Percentiles rank a stretch among this genome's conserved stretches.
Conservation (phyloP, 92 coral and sea anemone species). For the Galaxea fascicularis region DNA sequence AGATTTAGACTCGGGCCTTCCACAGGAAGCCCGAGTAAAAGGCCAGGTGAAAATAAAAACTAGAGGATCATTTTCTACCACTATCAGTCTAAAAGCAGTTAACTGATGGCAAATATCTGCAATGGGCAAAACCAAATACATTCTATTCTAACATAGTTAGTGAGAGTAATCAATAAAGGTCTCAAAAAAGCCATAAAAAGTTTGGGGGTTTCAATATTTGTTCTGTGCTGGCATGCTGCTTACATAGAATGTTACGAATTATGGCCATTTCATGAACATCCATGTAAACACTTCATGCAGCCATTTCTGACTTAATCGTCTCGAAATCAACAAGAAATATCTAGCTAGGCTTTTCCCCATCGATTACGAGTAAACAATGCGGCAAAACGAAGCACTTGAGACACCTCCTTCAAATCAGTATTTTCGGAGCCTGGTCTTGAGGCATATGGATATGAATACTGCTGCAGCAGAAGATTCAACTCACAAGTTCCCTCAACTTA, state of each 20-base stretch:
- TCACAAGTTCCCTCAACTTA: conserved; percentile 18
- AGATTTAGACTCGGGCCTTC: too few relatives aligned
- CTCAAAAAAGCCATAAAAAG: conserved; percentile 1
- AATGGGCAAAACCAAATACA: conserved; percentile 13
- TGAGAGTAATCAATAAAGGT: neutral
- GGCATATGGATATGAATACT: conserved; percentile 5
- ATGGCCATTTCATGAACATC: conserved; percentile 26
- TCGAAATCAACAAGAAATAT: conserved; percentile 20
- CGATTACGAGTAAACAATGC: conserved; percentile 17
- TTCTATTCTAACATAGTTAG: neutral
- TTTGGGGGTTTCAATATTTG: conserved; percentile 21
- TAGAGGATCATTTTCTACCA: conserved; percentile 8
- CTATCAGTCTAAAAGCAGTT: neutral
- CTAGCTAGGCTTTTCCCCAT: conserved; percentile 19
- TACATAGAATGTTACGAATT: conserved; percentile 9
- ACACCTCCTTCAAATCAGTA: conserved; percentile 17
- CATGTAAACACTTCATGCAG: neutral
- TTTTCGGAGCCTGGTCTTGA: conserved; percentile 4
- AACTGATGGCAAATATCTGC: conserved; percentile 31
- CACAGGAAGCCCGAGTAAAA: neutral
- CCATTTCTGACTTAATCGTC: conserved; percentile 14
- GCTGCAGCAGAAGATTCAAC: conserved; percentile 30
- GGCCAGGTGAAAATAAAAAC: neutral
- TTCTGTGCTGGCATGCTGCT: conserved; percentile 15
- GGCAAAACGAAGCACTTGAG: conserved; percentile 21